phyloP scores from a whole-genome alignment of 2,888 invertebrate genomes.

The Spialia ferax region DNA sequence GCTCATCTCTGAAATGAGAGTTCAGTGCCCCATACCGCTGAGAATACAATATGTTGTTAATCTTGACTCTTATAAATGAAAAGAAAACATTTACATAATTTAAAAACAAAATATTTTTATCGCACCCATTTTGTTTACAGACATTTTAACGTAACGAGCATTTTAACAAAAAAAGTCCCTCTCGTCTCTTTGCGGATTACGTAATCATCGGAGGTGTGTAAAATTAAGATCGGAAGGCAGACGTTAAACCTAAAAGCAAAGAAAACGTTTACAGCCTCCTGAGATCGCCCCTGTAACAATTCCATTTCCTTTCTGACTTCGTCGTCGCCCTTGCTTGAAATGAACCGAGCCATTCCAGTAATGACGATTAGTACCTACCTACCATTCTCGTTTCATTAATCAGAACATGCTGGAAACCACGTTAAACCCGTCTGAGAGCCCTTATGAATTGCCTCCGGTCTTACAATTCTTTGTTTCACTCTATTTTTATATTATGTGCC shows the following conservation, averaged over 20 bases:
- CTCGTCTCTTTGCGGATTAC: not conserved
- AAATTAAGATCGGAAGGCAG: slow-evolving; percentile 6
- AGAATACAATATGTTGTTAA: not conserved
- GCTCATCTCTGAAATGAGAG: not conserved
- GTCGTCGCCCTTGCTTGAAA: slow-evolving; percentile 31
- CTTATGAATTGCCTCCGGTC: not conserved
- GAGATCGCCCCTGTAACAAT: slow-evolving; percentile 22
- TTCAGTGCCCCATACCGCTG: not conserved
- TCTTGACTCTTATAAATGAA: not conserved
- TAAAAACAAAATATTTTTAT: not conserved
- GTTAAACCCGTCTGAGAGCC: slow-evolving; percentile 3
- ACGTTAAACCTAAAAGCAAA: slow-evolving; percentile 8
- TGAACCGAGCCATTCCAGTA: slow-evolving; percentile 17
- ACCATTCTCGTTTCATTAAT: slow-evolving; percentile 20
- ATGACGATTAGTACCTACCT: slow-evolving; percentile 22
- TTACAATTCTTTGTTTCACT: not conserved
- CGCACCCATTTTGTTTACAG: not conserved
- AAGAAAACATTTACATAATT: not conserved
- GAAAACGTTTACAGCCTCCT: slow-evolving; percentile 13
- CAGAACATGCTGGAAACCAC: slow-evolving; percentile 14
- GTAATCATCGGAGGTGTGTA: not conserved
- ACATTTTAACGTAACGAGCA: too few species aligned
- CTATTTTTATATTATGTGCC: not conserved
- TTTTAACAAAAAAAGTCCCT: not conserved
- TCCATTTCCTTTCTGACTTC: slow-evolving; percentile 24